These are phyloP conservation scores for Paradoxurus hermaphroditus DNA, from an alignment of 2,113 vertebrate genomes.

Conservation along the genomic window DNA sequence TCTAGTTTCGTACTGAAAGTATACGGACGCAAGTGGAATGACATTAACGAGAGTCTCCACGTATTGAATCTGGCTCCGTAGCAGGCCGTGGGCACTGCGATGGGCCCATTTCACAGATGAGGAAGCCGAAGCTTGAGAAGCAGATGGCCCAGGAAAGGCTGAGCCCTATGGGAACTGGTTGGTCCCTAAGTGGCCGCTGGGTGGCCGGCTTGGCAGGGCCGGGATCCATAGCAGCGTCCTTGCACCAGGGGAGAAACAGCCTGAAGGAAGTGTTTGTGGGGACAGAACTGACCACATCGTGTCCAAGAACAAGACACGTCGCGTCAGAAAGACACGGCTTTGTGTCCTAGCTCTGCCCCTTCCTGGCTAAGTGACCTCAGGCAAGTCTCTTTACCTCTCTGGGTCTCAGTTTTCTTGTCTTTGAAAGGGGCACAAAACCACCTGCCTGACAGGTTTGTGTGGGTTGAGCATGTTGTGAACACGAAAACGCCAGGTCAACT, in stretches of 20 bases:
- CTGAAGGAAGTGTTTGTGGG: not conserved
- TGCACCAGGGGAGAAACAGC: no score
- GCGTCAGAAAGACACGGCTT: not conserved
- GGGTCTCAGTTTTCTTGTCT: not conserved
- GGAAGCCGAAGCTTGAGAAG: not conserved
- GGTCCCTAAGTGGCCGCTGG: not conserved
- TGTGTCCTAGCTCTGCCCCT: not conserved
- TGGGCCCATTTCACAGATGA: not conserved
- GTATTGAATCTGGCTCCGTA: not conserved
- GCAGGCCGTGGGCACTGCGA: not conserved
- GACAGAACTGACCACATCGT: rapidly evolving
- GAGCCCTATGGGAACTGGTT: not conserved
- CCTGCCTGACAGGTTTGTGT: not conserved
- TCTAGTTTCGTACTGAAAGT: not conserved
- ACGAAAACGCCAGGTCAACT: rapidly evolving
- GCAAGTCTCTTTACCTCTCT: not conserved
- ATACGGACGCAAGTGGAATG: not conserved
- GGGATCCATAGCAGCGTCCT: not conserved
- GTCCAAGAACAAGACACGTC: not conserved
- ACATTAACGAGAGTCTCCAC: not conserved
- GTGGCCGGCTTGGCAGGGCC: no score
- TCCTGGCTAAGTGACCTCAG: not conserved
- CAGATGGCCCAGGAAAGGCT: rapidly evolving
- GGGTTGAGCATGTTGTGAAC: rapidly evolving
- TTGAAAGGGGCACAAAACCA: rapidly evolving